Conservation (phyloP, 2,888 invertebrate genomes). For the Tetanocera ferruginea region DNA sequence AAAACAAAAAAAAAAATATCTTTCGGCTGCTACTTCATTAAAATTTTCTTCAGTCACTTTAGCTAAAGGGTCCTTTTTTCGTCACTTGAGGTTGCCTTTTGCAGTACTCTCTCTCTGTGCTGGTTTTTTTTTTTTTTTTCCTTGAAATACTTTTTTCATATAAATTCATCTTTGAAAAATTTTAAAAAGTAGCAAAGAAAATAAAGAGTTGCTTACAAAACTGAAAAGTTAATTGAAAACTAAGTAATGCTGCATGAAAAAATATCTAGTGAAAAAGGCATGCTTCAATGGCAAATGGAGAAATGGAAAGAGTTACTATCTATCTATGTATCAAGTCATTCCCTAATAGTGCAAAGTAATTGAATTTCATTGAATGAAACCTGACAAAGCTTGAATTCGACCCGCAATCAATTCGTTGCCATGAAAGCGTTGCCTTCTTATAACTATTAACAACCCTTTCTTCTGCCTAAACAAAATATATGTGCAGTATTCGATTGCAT, state of each 20-base stretch:
- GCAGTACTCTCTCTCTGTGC: background rate
- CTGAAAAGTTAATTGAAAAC: constrained; percentile 31
- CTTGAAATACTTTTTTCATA: background rate
- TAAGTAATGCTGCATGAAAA: constrained; percentile 8
- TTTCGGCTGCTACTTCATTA: too few relatives aligned
- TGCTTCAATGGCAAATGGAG: too few relatives aligned
- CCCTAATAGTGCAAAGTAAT: constrained; percentile 10
- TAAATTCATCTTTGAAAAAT: background rate
- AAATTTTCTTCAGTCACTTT: too few relatives aligned
- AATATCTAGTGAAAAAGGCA: background rate
- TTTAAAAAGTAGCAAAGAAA: background rate
- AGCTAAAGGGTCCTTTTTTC: background rate
- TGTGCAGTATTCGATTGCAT: background rate
- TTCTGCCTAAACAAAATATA: background rate
- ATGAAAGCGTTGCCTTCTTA: background rate
- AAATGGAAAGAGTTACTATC: too few relatives aligned
- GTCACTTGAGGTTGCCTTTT: background rate
- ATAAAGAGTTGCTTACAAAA: background rate
- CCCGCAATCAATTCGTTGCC: background rate
- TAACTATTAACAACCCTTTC: background rate
- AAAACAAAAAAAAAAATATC: too few relatives aligned
- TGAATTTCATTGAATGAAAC: constrained; percentile 16
- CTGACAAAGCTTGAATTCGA: background rate
- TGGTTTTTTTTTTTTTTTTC: background rate
- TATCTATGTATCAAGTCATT: background rate